Evolutionary conservation across 2,888 invertebrate genomes (phyloP).

Genomic region (Chrysomela aeneicollis): DNA sequence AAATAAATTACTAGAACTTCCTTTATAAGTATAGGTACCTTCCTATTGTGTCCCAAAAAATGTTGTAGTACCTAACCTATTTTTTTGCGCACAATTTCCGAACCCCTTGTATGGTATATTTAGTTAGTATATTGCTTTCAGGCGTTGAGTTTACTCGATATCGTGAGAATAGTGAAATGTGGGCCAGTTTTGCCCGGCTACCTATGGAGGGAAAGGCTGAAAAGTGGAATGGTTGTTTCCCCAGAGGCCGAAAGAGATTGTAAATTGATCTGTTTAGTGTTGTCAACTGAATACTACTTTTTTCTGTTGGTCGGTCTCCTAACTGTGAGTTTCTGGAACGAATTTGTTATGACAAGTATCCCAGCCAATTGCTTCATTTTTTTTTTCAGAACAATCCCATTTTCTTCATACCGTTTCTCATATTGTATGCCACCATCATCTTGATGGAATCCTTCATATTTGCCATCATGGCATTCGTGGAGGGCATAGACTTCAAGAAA

Average conservation of each 20-base stretch:
- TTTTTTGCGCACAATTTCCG: too few relatives aligned
- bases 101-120: too few relatives aligned
- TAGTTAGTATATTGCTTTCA: too few relatives aligned
- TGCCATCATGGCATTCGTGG: conserved; percentile 47
- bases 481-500: conserved; percentile 51
- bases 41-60: too few relatives aligned
- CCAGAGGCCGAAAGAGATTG: conserved; percentile 56
- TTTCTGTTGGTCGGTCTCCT: conserved; percentile 54
- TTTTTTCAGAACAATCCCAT: conserved; percentile 54
- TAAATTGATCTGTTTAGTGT: conserved; percentile 55
- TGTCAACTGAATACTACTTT: conserved; percentile 57
- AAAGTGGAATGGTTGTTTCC: conserved; percentile 49
- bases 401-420: conserved; percentile 56
- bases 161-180: conserved; percentile 53
- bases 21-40: too few relatives aligned
- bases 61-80: too few relatives aligned
- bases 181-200: conserved; percentile 54
- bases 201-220: conserved; percentile 49
- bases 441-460: conserved; percentile 53
- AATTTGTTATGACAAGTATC: too few relatives aligned
- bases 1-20: too few relatives aligned
- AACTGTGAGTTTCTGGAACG: conserved; percentile 47
- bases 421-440: conserved; percentile 55
- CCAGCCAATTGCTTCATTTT: neutral
- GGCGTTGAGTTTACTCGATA: conserved; percentile 55